Conservation (phyloP, 2,113 vertebrate genomes). For the Eubucco bourcierii region DNA sequence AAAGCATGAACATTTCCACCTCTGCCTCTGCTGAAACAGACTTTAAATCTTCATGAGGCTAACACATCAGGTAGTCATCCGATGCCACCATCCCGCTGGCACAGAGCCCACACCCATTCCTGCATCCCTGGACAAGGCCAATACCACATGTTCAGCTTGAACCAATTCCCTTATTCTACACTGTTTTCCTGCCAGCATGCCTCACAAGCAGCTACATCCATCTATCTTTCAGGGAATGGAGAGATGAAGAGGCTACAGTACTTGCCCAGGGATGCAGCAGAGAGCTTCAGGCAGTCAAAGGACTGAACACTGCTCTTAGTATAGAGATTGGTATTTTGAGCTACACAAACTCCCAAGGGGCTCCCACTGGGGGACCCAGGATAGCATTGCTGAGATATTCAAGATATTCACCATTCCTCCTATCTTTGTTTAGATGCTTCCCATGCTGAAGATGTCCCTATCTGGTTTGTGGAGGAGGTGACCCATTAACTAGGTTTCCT, state of each 20-base stretch:
- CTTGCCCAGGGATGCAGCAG: background rate
- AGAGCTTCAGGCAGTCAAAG: background rate
- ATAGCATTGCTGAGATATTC: background rate
- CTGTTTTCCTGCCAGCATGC: rapidly evolving
- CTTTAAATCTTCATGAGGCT: background rate
- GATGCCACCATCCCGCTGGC: background rate
- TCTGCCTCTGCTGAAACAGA: background rate
- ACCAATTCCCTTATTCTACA: background rate
- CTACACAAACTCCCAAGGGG: background rate
- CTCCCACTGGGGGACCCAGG: background rate
- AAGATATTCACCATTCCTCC: background rate
- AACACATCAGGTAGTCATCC: background rate
- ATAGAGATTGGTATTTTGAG: background rate
- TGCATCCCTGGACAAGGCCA: background rate
- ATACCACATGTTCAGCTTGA: background rate
- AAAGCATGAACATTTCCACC: background rate
- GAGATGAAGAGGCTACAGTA: background rate
- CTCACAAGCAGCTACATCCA: background rate
- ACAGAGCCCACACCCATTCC: background rate
- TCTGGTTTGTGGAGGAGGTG: background rate
- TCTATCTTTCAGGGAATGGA: background rate
- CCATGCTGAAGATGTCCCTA: background rate
- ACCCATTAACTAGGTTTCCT: background rate
- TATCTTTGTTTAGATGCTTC: background rate
- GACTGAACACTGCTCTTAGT: background rate